Conservation (phyloP, 2,888 invertebrate species). For the Drosophila demipolita region DNA sequence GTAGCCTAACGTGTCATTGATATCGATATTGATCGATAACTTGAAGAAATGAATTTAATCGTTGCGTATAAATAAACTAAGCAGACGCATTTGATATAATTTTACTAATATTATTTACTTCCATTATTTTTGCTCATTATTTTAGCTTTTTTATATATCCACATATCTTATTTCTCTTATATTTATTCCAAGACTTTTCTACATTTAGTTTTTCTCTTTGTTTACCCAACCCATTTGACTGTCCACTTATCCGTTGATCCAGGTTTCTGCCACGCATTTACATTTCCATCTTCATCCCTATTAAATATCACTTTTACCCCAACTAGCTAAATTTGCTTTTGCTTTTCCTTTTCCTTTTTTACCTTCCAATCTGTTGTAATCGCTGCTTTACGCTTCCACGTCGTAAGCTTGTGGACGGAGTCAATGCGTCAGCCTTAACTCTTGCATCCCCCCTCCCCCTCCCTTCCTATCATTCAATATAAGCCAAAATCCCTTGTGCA, state of each 20-base stretch:
- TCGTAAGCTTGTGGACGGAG: conserved; percentile 30
- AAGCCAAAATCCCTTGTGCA: conserved; percentile 49
- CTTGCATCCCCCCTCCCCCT: neutral
- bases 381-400: conserved; percentile 19
- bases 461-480: neutral
- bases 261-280: conserved; percentile 9
- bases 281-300: conserved; percentile 11
- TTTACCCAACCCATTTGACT: neutral
- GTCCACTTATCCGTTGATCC: conserved; percentile 10
- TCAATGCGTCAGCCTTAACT: conserved; percentile 25
- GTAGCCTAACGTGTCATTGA: no score
- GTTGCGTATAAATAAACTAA: neutral
- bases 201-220: neutral
- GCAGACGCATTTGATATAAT: neutral
- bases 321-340: conserved; percentile 12
- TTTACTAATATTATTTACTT: neutral
- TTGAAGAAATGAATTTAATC: neutral
- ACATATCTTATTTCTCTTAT: neutral
- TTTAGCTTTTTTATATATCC: neutral
- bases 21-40: no score
- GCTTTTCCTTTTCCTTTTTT: neutral
- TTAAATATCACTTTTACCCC: conserved; percentile 36
- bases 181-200: neutral
- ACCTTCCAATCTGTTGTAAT: conserved; percentile 46
- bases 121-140: neutral